Evolutionary conservation across 1,140 invertebrate genomes (phyloP), one percentile per base, ranked within the genome.

Genomic region (Leucophenga varia): DNA sequence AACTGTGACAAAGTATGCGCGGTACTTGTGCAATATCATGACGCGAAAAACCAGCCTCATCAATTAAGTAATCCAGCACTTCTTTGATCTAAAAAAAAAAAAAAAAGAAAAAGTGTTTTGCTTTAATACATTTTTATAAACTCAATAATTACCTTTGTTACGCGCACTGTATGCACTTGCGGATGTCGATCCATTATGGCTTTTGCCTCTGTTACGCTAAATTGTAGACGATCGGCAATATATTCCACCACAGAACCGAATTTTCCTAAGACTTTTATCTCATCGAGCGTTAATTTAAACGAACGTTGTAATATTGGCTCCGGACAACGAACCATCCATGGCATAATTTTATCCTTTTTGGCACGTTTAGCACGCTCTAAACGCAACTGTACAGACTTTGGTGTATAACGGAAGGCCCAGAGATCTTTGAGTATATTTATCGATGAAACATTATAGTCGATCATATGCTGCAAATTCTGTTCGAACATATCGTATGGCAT

Each of bases 271-370:
- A 80, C 72, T 37, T 68, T 35, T 30, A 76, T 56, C 43, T 79
- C 78, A 8, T 80, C 77, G 1, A 67, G 43, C 16, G 71, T 46
- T 9, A 78, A 54, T 46, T 77, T 69, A 3, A 80, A 45, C 19
- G 77, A 78, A n/a, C 63, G 76, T 39, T 78, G 70, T 21, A 79
- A 55, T 44, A 75, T 75, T 4, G 74, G 55, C 35, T 72, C 65
- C 3, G 75, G 61, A 40, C 76, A 79, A 14, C 80, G 65, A 8
- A 82, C 64, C 79, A 82, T 80, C 80, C 80, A 82, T 0, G 80
- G 80, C 68, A 80, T 81, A 4, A 80, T 59, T 43, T 69, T 74
- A 25, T 67, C 64, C 16, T 81, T 67, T 13, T 78, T 75, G 13
- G 73, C 69, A 14, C 67, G 46, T 52, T 74, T 75, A 1, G 75